These are phyloP conservation scores for Panurus biarmicus DNA, from an alignment of 2,113 vertebrate genomes.

Conservation along the genomic window DNA sequence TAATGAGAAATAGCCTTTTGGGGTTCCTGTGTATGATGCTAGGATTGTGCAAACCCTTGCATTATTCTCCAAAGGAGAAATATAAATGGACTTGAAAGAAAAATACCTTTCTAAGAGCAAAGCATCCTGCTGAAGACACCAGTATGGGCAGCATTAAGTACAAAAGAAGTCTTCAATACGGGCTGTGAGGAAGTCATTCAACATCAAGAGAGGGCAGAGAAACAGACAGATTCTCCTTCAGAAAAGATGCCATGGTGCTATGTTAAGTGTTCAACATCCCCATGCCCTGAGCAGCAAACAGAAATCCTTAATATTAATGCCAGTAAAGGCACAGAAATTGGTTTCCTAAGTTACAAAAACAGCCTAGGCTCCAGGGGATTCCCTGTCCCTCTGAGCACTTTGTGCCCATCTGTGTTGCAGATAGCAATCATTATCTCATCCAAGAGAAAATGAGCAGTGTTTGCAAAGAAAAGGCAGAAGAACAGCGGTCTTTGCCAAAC, in stretches of 20 bases:
- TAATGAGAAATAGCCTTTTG: not conserved
- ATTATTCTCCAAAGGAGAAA: not conserved
- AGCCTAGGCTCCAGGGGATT: not conserved
- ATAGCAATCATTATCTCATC: not conserved
- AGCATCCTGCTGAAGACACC: not conserved
- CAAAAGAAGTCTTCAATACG: not conserved
- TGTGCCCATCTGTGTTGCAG: not conserved
- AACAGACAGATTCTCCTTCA: not conserved
- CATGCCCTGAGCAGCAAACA: not conserved
- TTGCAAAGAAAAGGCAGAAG: not conserved
- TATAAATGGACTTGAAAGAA: not conserved
- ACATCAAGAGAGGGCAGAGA: not conserved
- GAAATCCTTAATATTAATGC: not conserved
- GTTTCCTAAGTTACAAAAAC: not conserved
- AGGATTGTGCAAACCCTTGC: not conserved
- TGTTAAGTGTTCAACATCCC: not conserved
- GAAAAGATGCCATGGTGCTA: not conserved
- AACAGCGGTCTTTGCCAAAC: not conserved
- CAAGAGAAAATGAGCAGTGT: constrained; percentile 8
- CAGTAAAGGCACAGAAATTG: not conserved
- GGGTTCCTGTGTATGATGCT: not conserved
- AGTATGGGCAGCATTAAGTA: not conserved
- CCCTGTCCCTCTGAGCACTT: not conserved
- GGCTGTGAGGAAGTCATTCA: not conserved
- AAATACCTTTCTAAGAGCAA: not conserved